These are phyloP conservation scores for Lepeophtheirus nordmannii DNA, from an alignment of 2,888 invertebrate species.

Conservation along the genomic window DNA sequence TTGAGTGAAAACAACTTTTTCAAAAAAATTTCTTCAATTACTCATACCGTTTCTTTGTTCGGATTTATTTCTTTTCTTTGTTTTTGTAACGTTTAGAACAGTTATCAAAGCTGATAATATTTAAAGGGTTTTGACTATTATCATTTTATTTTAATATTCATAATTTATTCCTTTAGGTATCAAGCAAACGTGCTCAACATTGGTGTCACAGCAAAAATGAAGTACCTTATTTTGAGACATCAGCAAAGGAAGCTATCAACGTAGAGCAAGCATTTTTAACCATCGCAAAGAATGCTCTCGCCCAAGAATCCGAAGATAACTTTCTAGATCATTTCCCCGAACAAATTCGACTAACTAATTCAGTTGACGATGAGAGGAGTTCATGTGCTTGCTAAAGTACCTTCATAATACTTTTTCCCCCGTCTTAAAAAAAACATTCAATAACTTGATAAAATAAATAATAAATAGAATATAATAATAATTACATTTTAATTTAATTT, in stretches of 20 bases:
- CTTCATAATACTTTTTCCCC: not conserved
- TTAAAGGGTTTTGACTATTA: no score
- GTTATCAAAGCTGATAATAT: no score
- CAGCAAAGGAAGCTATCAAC: conserved; percentile 96
- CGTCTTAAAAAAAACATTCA: no score
- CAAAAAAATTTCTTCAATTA: no score
- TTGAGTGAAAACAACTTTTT: not conserved
- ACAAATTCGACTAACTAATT: conserved; percentile 59
- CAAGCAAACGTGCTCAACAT: conserved; percentile 79
- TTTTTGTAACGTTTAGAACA: no score
- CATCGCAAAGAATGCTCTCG: conserved; percentile 91
- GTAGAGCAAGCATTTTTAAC: conserved; percentile 93
- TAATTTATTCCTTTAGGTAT: conserved; percentile 40
- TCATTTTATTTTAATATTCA: no score
- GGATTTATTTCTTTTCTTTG: no score
- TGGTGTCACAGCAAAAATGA: conserved; percentile 99
- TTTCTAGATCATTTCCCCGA: conserved; percentile 54
- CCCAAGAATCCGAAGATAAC: conserved; percentile 55
- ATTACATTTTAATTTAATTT: not conserved
- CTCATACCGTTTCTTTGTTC: no score
- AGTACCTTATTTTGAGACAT: conserved; percentile 98
- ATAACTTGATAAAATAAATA: not conserved
- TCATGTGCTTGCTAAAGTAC: conserved; percentile 2
- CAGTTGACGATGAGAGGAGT: conserved; percentile 29
- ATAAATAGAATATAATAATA: not conserved